phyloP scores from a whole-genome alignment of 1,140 invertebrate species.

The Tetramorium parvispinum region DNA sequence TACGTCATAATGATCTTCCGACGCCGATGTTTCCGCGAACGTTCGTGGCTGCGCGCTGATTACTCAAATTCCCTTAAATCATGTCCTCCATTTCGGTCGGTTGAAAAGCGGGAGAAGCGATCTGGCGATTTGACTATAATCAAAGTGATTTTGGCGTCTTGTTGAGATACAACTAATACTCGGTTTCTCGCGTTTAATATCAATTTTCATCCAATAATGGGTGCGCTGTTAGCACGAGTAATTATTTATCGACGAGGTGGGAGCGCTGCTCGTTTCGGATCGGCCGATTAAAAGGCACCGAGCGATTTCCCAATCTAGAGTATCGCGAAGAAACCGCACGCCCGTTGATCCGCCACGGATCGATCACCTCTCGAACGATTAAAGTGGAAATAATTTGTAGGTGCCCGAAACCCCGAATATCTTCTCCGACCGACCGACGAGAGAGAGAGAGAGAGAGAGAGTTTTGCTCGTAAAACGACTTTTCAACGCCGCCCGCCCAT shows the following conservation, averaged over 20 bases:
- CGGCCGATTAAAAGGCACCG: constrained; percentile 20
- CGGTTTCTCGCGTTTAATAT: constrained; percentile 33
- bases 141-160: not conserved
- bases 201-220: constrained; percentile 46
- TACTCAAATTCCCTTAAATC: not conserved
- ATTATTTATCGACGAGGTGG: constrained; percentile 44
- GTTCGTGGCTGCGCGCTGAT: not conserved
- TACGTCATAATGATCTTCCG: constrained; percentile 26
- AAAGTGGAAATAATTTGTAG: constrained; percentile 56
- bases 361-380: constrained; percentile 36
- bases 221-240: constrained; percentile 6
- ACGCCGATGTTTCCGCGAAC: not conserved
- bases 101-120: not conserved
- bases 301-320: not conserved
- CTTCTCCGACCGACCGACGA: not conserved
- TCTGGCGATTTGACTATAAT: not conserved
- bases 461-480: not conserved
- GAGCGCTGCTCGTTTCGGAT: not conserved
- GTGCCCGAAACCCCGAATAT: constrained; percentile 8
- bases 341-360: not conserved
- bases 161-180: constrained; percentile 13
- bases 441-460: too few species aligned
- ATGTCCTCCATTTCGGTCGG: not conserved
- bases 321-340: constrained; percentile 31
- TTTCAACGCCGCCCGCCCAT: constrained; percentile 50